Conservation (phyloP, 1,140 invertebrate species). For the Berghia stephanieae region DNA sequence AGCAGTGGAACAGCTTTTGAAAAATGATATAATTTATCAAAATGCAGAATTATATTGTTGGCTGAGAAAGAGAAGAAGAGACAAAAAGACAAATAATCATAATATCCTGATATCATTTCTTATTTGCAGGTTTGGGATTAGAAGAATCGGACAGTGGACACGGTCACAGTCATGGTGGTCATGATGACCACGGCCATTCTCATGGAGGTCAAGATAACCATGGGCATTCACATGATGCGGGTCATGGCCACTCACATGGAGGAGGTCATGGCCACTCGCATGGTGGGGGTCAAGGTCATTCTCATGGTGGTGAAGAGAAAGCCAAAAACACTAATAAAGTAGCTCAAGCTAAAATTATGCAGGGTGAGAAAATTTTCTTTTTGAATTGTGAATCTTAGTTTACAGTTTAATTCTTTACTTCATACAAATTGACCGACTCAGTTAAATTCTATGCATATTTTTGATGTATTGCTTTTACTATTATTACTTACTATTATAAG, state of each 20-base stretch:
- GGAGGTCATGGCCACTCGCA: constrained; percentile 49
- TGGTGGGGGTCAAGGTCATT: constrained; percentile 43
- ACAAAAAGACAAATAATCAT: no score
- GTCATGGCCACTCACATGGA: constrained; percentile 58
- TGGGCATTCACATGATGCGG: constrained; percentile 67
- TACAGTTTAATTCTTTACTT: no score
- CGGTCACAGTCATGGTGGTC: constrained; percentile 53
- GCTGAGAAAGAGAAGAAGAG: no score
- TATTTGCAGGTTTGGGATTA: background rate
- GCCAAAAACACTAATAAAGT: constrained; percentile 66
- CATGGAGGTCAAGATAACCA: constrained; percentile 58
- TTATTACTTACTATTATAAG: no score
- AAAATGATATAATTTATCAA: background rate
- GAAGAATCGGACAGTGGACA: constrained; percentile 44
- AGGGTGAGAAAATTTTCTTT: constrained; percentile 54
- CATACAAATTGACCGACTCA: no score
- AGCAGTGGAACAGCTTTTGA: background rate
- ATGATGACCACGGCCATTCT: constrained; percentile 50
- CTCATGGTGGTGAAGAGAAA: constrained; percentile 67
- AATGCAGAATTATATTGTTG: no score
- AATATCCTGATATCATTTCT: background rate
- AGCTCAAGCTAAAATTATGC: constrained; percentile 67
- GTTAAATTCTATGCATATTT: no score
- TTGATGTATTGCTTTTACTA: no score
- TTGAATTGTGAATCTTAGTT: no score